These are phyloP conservation scores for Orussus abietinus DNA, from an alignment of 1,140 invertebrate genomes.

Conservation along the genomic window DNA sequence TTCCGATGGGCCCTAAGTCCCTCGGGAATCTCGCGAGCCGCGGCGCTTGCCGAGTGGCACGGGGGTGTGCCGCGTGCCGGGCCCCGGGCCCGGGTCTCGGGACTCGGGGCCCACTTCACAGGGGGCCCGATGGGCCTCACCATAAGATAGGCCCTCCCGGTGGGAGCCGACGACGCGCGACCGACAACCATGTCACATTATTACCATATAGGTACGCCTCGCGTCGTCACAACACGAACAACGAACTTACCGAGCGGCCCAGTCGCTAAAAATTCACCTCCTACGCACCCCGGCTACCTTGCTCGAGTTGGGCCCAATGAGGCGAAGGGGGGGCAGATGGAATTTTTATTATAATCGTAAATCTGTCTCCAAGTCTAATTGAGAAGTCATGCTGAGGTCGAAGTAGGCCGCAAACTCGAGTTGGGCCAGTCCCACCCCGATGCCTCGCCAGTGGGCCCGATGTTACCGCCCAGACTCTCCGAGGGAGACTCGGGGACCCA, in stretches of 20 bases:
- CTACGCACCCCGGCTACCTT: too few species aligned
- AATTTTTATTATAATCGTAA: too few species aligned
- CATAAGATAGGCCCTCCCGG: slow-evolving; percentile 37
- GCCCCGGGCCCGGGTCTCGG: slow-evolving; percentile 17
- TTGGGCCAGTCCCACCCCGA: too few species aligned
- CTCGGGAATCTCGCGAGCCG: background rate
- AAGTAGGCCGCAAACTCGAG: too few species aligned
- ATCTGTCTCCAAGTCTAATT: too few species aligned
- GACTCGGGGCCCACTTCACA: slow-evolving; percentile 39
- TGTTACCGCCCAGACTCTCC: too few species aligned
- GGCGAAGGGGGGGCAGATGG: too few species aligned
- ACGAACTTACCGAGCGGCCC: slow-evolving; percentile 12
- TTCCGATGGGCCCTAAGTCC: slow-evolving; percentile 18
- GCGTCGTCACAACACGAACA: slow-evolving; percentile 36
- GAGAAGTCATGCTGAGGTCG: too few species aligned
- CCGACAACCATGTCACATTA: slow-evolving; percentile 48
- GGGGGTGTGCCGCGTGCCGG: slow-evolving; percentile 48
- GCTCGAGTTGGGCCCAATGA: too few species aligned
- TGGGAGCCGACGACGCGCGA: slow-evolving; percentile 40
- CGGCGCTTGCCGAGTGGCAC: slow-evolving; percentile 9
- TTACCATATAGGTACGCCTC: slow-evolving; percentile 37
- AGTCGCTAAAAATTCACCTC: slow-evolving; percentile 24
- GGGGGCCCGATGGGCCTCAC: slow-evolving; percentile 33
- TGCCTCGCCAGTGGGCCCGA: too few species aligned
- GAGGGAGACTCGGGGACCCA: too few species aligned